These are phyloP conservation scores for Mastacembelus armatus DNA, from an alignment of 2,797 vertebrate species.

Conservation along the genomic window DNA sequence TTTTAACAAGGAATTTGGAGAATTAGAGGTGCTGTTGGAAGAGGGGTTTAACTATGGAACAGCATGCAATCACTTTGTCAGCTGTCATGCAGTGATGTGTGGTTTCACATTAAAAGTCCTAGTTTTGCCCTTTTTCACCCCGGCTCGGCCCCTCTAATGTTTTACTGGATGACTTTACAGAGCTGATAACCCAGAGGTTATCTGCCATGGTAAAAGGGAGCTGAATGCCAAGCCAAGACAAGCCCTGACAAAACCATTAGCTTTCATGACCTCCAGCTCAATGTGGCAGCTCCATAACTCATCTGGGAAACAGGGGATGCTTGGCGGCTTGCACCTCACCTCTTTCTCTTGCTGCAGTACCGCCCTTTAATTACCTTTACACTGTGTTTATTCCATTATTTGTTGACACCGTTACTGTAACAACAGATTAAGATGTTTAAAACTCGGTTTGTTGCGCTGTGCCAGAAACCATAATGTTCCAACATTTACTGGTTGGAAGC, in stretches of 20 bases:
- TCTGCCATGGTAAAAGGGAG: slow-evolving; percentile 54
- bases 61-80: slow-evolving; percentile 31
- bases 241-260: slow-evolving; percentile 77
- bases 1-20: slow-evolving; percentile 45
- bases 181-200: slow-evolving; percentile 47
- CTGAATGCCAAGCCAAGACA: slow-evolving; percentile 68
- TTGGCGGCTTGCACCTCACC: slow-evolving; percentile 34
- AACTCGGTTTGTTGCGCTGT: neutral
- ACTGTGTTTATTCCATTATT: slow-evolving; percentile 45
- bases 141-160: neutral
- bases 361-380: slow-evolving; percentile 44
- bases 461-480: slow-evolving; percentile 39
- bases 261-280: slow-evolving; percentile 72
- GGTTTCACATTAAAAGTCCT: slow-evolving; percentile 22
- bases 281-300: slow-evolving; percentile 51
- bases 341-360: slow-evolving; percentile 22
- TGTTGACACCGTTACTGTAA: slow-evolving; percentile 59
- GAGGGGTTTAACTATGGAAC: slow-evolving; percentile 6
- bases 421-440: slow-evolving; percentile 48
- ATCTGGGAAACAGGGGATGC: slow-evolving; percentile 8
- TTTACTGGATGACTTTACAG: slow-evolving; percentile 42
- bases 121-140: slow-evolving; percentile 9
- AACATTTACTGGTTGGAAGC: slow-evolving; percentile 42
- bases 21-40: slow-evolving; percentile 16
- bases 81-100: slow-evolving; percentile 39